Percentiles rank a stretch among this genome's conserved stretches.
phyloP scores from a whole-genome alignment of 2,797 vertebrate species.

The Schizopygopsis malacanthus region DNA sequence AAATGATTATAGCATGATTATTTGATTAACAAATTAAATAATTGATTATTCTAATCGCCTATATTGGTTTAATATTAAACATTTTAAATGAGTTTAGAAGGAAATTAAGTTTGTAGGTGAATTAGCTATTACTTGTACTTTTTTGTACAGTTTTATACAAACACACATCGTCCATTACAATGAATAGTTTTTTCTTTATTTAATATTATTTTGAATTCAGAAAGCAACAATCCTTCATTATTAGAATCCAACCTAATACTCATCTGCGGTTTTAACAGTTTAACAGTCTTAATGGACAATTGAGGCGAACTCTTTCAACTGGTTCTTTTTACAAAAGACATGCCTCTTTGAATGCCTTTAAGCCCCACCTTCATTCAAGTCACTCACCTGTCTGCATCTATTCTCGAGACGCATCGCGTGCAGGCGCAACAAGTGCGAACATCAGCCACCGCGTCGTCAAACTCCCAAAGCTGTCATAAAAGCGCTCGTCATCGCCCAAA shows the following conservation, averaged over 20 bases:
- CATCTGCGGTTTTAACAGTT: background rate
- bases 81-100: background rate
- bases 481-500: background rate
- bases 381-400: background rate
- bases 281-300: background rate
- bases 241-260: background rate
- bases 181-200: background rate
- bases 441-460: background rate
- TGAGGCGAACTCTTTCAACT: background rate
- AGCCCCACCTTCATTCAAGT: conserved; percentile 9
- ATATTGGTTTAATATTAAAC: background rate
- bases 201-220: background rate
- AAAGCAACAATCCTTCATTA: background rate
- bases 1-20: too few relatives aligned
- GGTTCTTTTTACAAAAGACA: background rate
- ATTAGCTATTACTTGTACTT: background rate
- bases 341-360: background rate
- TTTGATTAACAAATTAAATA: background rate
- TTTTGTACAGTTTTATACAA: background rate
- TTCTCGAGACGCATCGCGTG: background rate
- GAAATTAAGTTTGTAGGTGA: background rate
- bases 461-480: background rate
- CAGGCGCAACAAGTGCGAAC: background rate
- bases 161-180: background rate
- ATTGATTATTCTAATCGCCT: background rate